phyloP scores from a whole-genome alignment of 2,113 vertebrate genomes.

The Prolemur simus region DNA sequence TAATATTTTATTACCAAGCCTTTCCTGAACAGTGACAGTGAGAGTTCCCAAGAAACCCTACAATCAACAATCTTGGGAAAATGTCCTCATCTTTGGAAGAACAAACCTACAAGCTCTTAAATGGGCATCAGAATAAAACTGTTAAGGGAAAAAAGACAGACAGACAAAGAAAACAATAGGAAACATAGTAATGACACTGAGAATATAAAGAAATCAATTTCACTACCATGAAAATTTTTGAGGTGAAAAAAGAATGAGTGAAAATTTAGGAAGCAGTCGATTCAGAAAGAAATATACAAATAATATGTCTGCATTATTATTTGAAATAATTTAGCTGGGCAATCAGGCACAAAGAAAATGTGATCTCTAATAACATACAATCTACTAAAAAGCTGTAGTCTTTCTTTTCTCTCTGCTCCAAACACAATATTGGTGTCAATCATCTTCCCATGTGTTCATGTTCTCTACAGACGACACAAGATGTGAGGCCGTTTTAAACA shows the following conservation, averaged over 20 bases:
- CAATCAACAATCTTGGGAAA: not conserved
- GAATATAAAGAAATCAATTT: not conserved
- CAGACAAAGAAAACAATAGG: not conserved
- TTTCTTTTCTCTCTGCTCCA: not conserved
- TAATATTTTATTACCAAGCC: not conserved
- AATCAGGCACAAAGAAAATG: not conserved
- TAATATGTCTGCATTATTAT: not conserved
- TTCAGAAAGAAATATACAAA: conserved; percentile 12
- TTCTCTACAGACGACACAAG: not conserved
- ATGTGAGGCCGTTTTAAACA: not conserved
- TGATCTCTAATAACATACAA: not conserved
- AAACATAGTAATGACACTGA: conserved; percentile 5
- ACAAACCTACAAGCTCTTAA: not conserved
- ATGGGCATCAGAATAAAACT: not conserved
- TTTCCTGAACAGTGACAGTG: not conserved
- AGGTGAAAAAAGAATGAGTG: not conserved
- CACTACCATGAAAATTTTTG: not conserved
- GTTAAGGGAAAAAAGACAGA: not conserved
- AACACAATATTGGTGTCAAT: not conserved
- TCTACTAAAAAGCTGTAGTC: not conserved
- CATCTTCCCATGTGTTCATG: not conserved
- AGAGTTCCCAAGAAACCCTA: not conserved
- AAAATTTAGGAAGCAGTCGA: not conserved
- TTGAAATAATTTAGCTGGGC: not conserved
- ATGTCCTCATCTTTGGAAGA: not conserved